Evolutionary conservation across 2,797 vertebrate species (phyloP), one percentile per base, ranked within the genome.

Genomic region (Hypotaenidia philippensis): DNA sequence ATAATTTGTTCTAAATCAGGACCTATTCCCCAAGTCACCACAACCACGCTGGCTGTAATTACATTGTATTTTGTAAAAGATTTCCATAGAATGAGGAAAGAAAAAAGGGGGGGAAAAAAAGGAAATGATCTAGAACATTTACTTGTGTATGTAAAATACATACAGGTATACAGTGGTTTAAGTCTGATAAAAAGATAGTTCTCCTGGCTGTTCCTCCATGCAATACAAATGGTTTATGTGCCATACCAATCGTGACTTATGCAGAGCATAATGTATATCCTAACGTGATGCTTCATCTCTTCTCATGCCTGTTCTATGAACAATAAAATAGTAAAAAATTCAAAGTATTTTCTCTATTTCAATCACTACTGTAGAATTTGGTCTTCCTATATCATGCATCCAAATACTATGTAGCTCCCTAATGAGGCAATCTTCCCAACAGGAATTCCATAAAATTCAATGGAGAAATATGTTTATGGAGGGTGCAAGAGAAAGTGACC

Each of bases 231-330:
- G 2, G 10, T 1, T 72, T 65, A 27, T 68, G 49, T 77, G 18
- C 26, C n/a, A 79, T 72, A 77, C 3, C 1, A 8, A 41, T 4
- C 0, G 0, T 11, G 10, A 52, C 4, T 31, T 78, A 64, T 29
- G 13, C 11, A 47, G 44, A 79, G n/a, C 6, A 75, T 14, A 65
- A 50, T 31, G 6, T 13, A 4, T 31, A 50, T 55, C 5, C 34
- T 20, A 75, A 71, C 5, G 68, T 31, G 19, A 31, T 69, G 2
- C 16, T 70, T 69, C 9, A 10, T 55, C 9, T 85, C 13, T 8
- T 89, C 5, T 72, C 32, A 22, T 25, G 15, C 1, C 14, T 80
- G 2, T 55, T 25, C 1, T 36, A 40, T 55, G 36, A 82, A 59
- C 11, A 49, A 52, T 38, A 10, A 74, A 77, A 57, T 6, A 88